Percentiles rank a stretch among this genome's conserved stretches.
phyloP scores from a whole-genome alignment of 2,113 vertebrate species.

The Odontophorus gujanensis region DNA sequence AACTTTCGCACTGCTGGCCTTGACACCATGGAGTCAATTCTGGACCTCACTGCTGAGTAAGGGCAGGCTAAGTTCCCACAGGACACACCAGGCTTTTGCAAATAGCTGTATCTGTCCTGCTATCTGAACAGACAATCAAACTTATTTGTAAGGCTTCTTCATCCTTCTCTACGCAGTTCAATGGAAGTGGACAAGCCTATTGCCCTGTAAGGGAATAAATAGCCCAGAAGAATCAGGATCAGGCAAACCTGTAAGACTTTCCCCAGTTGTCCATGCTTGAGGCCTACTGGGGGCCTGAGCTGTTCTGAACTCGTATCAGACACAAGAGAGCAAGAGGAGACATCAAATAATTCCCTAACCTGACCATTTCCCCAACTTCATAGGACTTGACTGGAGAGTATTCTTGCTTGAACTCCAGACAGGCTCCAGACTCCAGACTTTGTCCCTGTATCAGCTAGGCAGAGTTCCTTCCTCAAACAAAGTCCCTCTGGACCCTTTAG shows the following conservation, averaged over 20 bases:
- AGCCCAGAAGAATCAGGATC: neutral
- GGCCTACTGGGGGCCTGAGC: neutral
- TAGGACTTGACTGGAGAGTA: neutral
- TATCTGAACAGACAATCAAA: rapidly evolving
- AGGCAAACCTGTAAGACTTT: neutral
- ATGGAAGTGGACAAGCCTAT: neutral
- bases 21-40: slow-evolving; percentile 82
- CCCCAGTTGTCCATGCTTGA: neutral
- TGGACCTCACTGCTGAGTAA: slow-evolving; percentile 82
- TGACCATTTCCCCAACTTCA: neutral
- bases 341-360: neutral
- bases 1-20: slow-evolving; percentile 80
- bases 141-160: neutral
- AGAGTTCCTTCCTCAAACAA: neutral
- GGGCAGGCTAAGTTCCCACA: neutral
- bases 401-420: neutral
- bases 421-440: neutral
- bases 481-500: neutral
- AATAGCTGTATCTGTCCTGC: neutral
- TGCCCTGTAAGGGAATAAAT: neutral
- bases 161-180: neutral
- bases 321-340: neutral
- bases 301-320: neutral
- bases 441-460: neutral
- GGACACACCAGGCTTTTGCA: neutral